These are phyloP conservation scores for Cinara cedri DNA, from an alignment of 2,888 invertebrate species.

Conservation along the genomic window DNA sequence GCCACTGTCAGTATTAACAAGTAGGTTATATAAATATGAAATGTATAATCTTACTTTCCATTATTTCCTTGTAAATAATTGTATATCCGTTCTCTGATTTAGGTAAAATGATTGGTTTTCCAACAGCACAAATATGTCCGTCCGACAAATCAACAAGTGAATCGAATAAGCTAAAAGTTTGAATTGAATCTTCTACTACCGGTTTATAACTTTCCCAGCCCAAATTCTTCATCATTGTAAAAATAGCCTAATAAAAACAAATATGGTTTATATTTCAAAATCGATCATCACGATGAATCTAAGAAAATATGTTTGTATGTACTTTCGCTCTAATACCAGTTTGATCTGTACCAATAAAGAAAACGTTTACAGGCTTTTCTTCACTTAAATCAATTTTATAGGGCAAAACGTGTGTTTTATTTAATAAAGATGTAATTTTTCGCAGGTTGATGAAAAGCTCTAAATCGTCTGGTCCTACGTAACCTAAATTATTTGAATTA, in stretches of 20 bases:
- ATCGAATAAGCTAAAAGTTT: constrained; percentile 51
- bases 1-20: too few species aligned
- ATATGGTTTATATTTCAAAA: neutral
- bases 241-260: constrained; percentile 61
- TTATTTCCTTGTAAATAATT: constrained; percentile 30
- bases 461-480: constrained; percentile 63
- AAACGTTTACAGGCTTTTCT: constrained; percentile 27
- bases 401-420: constrained; percentile 62
- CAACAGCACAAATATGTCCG: constrained; percentile 34
- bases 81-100: constrained; percentile 31
- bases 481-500: constrained; percentile 61
- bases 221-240: constrained; percentile 61
- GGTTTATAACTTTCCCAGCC: constrained; percentile 63
- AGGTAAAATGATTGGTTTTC: constrained; percentile 33
- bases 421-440: constrained; percentile 63
- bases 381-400: constrained; percentile 33
- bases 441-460: constrained; percentile 62
- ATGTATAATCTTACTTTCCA: constrained; percentile 23
- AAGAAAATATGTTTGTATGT: neutral
- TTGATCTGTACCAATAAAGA: constrained; percentile 47
- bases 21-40: too few species aligned
- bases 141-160: constrained; percentile 22
- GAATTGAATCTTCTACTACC: constrained; percentile 61
- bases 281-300: neutral
- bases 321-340: constrained; percentile 51